Percentiles rank a stretch among this genome's conserved stretches.
Conservation (phyloP, 2,888 invertebrate genomes). For the Auanema sp. region DNA sequence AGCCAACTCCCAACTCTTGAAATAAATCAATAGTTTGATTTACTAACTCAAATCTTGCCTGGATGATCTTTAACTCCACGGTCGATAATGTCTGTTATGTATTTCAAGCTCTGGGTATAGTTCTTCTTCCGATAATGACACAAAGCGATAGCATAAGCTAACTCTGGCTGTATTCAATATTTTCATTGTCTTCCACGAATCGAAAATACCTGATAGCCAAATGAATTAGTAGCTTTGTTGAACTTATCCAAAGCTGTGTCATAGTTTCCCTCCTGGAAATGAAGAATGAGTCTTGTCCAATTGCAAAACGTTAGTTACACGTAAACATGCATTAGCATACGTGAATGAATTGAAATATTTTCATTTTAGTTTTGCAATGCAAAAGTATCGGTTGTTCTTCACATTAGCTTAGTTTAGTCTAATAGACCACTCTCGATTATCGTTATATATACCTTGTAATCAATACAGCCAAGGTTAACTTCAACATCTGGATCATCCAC, state of each 20-base stretch:
- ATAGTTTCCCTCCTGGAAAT: conserved; percentile 77
- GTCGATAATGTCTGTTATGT: conserved; percentile 92
- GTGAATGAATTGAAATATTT: too few species aligned
- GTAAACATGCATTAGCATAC: too few species aligned
- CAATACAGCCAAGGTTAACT: conserved; percentile 88
- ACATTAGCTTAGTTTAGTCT: too few species aligned
- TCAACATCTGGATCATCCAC: conserved; percentile 88
- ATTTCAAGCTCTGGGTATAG: conserved; percentile 85
- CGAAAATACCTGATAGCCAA: conserved; percentile 74
- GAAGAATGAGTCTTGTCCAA: background rate
- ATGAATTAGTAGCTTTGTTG: conserved; percentile 80
- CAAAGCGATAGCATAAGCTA: conserved; percentile 91
- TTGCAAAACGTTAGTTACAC: too few species aligned
- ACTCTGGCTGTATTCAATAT: conserved; percentile 69
- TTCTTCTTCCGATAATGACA: conserved; percentile 92
- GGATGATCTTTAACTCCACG: conserved; percentile 93
- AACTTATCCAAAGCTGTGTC: conserved; percentile 91
- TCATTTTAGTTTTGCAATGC: too few species aligned
- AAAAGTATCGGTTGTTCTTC: too few species aligned
- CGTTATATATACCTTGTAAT: conserved; percentile 79
- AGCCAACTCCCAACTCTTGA: conserved; percentile 42
- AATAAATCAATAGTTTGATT: background rate
- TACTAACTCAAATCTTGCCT: conserved; percentile 55
- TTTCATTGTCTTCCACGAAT: background rate
- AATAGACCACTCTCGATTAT: too few species aligned